Evolutionary conservation across 30 jellyfish, hydroid and myxozoan species (phyloP).

Genomic region (Morbakka virulenta): DNA sequence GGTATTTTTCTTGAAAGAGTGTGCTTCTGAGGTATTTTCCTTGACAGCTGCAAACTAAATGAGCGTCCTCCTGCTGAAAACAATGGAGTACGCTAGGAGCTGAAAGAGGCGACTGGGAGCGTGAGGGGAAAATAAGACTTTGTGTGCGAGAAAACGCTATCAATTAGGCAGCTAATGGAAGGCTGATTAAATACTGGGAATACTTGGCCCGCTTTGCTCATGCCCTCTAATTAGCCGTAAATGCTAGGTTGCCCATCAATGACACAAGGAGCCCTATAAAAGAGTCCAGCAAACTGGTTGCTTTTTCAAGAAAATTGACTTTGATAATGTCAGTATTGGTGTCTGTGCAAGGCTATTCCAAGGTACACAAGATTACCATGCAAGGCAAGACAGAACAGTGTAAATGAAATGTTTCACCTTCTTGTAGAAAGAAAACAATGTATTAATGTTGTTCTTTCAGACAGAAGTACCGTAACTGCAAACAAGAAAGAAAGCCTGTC

Average conservation of each 20-base stretch:
- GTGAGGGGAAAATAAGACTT: constrained; percentile 29
- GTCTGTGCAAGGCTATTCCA: not conserved
- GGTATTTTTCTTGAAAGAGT: too few species aligned
- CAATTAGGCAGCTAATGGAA: constrained; percentile 41
- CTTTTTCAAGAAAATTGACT: constrained; percentile 4
- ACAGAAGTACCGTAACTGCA: not conserved
- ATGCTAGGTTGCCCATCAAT: constrained; percentile 41
- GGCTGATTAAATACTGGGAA: constrained; percentile 32
- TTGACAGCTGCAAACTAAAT: constrained; percentile 41
- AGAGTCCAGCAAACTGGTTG: constrained; percentile 12
- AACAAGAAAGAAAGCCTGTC: constrained; percentile 17
- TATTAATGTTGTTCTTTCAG: constrained; percentile 20
- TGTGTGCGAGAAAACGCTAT: constrained; percentile 49
- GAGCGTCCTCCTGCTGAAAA: constrained; percentile 37
- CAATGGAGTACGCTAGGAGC: constrained; percentile 23
- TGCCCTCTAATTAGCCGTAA: too few species aligned
- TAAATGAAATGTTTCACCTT: constrained; percentile 31
- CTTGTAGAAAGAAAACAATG: constrained; percentile 35
- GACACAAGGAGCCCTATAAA: constrained; percentile 1
- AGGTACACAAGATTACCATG: constrained; percentile 26
- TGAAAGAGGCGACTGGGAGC: constrained; percentile 21
- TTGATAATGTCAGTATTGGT: constrained; percentile 32
- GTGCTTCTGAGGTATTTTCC: too few species aligned
- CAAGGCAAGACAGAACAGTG: constrained; percentile 58
- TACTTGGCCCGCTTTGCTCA: constrained; percentile 53